Base-by-base conservation (phyloP, 2,113 vertebrate genomes). In the Spheniscus mendiculus region DNA sequence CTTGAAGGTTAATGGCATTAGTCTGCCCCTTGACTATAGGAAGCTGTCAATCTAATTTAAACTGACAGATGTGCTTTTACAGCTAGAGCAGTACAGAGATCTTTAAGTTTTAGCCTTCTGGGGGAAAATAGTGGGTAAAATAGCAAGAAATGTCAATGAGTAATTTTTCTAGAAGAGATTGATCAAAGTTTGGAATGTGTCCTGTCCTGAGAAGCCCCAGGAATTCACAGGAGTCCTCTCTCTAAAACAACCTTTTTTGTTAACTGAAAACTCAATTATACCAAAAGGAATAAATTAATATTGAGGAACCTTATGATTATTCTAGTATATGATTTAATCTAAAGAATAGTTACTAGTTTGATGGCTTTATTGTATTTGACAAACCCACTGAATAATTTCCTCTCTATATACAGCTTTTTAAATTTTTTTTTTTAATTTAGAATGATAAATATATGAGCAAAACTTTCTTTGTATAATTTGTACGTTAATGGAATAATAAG, bases 21-120 rank as follows among this genome's bases (percentile, higher is more conserved):
- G 94, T 90, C 91, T 96, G 73, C 61, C 96, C 87, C 92, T 80
- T 80, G 83, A 79, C 93, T 86, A 52, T 94, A 96, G 93, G 96
- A 98, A 98, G 83, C 94, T 96, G 97, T 98, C 97, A 89, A 82
- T 98, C 93, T 95, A 95, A 87, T 95, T 95, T 91, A 91, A 97
- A 83, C 58, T 77, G 79, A 81, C 87, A 97, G 78, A 96, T 97
- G 90, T 97, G 95, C 97, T 98, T 98, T 98, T 93, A 97, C 96
- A 98, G 97, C 96, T 98, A 96, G 80, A 76, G 56, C 32, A 79
- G 34, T 52, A 62, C 34, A 76, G 79, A 80, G 61, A 89, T 88
- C 72, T 95, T 97, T 84, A 76, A 66, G 83, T 83, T 91, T 95
- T 61, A 53, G 58, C 30, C 85, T 95, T 93, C 58, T 81, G 85